Evolutionary conservation across 2,888 invertebrate species (phyloP).

Genomic region (Ophion obscuratus): DNA sequence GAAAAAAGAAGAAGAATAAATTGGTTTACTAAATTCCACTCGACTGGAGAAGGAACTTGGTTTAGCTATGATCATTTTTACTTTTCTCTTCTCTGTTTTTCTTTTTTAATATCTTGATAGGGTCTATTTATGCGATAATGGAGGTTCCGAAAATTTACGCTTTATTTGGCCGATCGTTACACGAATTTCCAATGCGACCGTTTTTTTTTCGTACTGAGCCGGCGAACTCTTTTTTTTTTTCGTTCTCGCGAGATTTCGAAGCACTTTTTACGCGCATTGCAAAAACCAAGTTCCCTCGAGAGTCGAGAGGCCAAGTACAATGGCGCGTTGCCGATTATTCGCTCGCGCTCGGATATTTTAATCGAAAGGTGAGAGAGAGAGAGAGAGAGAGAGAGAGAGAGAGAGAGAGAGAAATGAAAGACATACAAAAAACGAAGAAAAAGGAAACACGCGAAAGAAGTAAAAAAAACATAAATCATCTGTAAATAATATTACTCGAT

Average conservation of each 20-base stretch:
- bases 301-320: constrained; percentile 72
- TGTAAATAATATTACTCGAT: constrained; percentile 75
- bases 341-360: constrained; percentile 67
- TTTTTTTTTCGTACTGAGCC: neutral
- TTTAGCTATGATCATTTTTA: constrained; percentile 64
- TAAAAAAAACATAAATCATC: constrained; percentile 67
- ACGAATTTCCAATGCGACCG: constrained; percentile 15
- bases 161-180: constrained; percentile 23
- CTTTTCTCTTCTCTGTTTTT: constrained; percentile 33
- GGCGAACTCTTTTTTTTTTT: constrained; percentile 3
- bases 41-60: constrained; percentile 72
- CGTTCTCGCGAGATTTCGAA: constrained; percentile 2
- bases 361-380: constrained; percentile 16
- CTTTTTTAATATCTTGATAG: constrained; percentile 38
- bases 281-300: constrained; percentile 72
- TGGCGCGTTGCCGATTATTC: constrained; percentile 62
- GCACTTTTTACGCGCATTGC: neutral
- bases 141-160: constrained; percentile 19
- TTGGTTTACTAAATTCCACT: constrained; percentile 68
- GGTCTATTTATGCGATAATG: constrained; percentile 51
- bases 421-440: constrained; percentile 23
- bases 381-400: neutral
- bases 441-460: constrained; percentile 7
- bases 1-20: constrained; percentile 16
- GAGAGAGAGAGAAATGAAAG: constrained; percentile 20